These are phyloP conservation scores for Caenorhabditis inopinata DNA, from an alignment of 1,140 invertebrate species.

Conservation along the genomic window DNA sequence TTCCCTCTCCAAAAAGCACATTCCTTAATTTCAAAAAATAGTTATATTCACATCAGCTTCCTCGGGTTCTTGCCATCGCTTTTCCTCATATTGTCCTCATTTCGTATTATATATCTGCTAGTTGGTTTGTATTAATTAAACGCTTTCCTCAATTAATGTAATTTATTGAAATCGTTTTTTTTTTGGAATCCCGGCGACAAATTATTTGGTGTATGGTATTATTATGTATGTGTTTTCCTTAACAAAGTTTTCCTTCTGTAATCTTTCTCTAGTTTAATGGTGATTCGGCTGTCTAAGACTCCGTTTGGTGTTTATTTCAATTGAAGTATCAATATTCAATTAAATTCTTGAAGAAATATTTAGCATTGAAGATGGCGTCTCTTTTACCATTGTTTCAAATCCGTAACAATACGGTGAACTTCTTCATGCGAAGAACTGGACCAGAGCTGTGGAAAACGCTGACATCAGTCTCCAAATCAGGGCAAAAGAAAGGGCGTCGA, in stretches of 20 bases:
- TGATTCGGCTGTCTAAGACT: not conserved
- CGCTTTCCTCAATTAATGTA: not conserved
- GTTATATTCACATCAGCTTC: conserved; percentile 11
- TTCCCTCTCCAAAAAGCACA: not conserved
- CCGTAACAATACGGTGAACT: conserved; percentile 63
- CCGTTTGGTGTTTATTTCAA: not conserved
- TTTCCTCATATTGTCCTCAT: conserved; percentile 5
- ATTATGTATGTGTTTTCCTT: not conserved
- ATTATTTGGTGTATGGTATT: not conserved
- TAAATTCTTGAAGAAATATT: not conserved
- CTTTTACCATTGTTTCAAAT: conserved; percentile 45
- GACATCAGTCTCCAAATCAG: conserved; percentile 90
- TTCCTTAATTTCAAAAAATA: not conserved
- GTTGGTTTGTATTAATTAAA: not conserved
- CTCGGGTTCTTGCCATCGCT: conserved; percentile 1
- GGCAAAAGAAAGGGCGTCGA: conserved; percentile 87
- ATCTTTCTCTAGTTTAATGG: not conserved
- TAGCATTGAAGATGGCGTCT: conserved; percentile 34
- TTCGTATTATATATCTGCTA: not conserved
- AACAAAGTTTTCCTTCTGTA: not conserved
- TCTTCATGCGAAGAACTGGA: conserved; percentile 70
- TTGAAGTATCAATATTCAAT: no score
- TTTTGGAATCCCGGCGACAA: not conserved
- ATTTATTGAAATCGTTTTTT: not conserved
- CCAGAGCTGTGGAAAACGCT: conserved; percentile 88